Evolutionary conservation across 2,113 vertebrate genomes (phyloP), one percentile per base, ranked within the genome.

Genomic region (Atractosteus spatula): DNA sequence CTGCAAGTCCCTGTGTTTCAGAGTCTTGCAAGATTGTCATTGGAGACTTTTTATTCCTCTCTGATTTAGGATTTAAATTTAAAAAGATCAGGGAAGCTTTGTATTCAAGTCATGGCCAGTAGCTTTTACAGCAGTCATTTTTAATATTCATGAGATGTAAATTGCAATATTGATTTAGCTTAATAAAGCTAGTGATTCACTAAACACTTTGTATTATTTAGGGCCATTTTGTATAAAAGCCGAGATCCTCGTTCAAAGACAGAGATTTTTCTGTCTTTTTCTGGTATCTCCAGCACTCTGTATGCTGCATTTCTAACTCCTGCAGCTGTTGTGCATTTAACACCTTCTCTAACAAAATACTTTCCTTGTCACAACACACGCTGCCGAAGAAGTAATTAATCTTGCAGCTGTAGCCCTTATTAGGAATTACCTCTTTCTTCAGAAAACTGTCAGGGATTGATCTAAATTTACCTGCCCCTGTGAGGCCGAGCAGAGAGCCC

Each of bases 91-190:
- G 8, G 62, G 73, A 68, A 74, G 71, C 64, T 91, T 88, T 84
- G 79, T 76, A 90, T 82, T 88, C 88, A 44, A 76, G 76, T 82
- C 89, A 91, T 84, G 82, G 76, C 69, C 51, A 66, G 72, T 82
- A 70, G 61, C 84, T 75, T 75, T 17, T 69, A 80, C 70, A 70
- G 71, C 78, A 77, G 78, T 83, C 66, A 67, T 45, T 70, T 84
- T 74, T 83, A 76, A 86, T 78, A 82, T 84, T 88, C 71, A 81
- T 82, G 77, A 76, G 41, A 45, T 47, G 41, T 13, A 47, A 16
- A 66, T 16, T 10, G 4, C 8, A 44, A 66, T 44, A 16, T 66
- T 44, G 7, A 51, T 51, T 45, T 66, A 14, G 10, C 43, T 44
- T 14, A 13, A 29, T 16, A 41, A 64, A 41, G 4, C 16, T 64